Evolutionary conservation across 2,888 invertebrate species (phyloP).

Genomic region (Drosophila mimetica): DNA sequence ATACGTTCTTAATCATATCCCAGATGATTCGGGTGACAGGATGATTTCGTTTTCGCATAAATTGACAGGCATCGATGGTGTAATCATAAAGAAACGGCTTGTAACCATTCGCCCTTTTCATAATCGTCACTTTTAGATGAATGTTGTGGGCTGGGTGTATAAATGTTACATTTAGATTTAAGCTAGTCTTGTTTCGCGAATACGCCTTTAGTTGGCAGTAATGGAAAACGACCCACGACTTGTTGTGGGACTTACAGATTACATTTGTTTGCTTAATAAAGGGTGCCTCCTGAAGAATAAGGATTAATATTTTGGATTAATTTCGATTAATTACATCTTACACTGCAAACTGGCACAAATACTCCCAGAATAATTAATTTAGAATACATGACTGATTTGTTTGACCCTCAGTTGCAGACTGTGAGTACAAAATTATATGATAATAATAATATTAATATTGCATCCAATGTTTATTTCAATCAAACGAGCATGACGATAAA

Average conservation of each 20-base stretch:
- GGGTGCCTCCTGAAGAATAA: neutral
- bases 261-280: conserved; percentile 36
- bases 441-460: too few relatives aligned
- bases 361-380: neutral
- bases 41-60: conserved; percentile 17
- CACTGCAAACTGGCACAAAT: conserved; percentile 6
- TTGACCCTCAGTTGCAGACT: too few relatives aligned
- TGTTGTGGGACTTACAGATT: conserved; percentile 25
- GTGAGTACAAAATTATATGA: too few relatives aligned
- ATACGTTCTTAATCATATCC: conserved; percentile 16
- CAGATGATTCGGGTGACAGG: conserved; percentile 12
- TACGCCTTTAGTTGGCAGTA: conserved; percentile 39
- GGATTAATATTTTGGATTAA: too few relatives aligned
- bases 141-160: conserved; percentile 20
- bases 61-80: conserved; percentile 31
- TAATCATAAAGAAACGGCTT: conserved; percentile 29
- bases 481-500: too few relatives aligned
- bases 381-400: too few relatives aligned
- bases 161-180: conserved; percentile 16
- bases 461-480: too few relatives aligned
- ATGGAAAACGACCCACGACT: conserved; percentile 31
- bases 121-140: neutral
- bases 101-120: conserved; percentile 42
- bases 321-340: neutral
- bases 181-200: conserved; percentile 12